Percentiles rank a stretch among this genome's conserved stretches.
phyloP scores from a whole-genome alignment of 2,888 invertebrate species.

The Luperina nickerlii region DNA sequence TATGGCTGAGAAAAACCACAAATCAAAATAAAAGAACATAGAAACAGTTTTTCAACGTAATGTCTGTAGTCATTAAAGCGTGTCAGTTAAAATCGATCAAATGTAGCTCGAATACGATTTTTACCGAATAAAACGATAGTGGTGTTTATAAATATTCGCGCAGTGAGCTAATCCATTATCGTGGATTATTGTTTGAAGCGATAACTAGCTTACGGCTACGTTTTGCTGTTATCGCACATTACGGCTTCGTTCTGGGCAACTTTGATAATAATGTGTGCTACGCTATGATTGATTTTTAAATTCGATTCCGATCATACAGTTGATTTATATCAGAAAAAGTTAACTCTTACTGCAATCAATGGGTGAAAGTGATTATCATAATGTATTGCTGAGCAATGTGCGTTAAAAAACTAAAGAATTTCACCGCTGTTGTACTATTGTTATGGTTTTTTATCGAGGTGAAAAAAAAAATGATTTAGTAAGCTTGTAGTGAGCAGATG shows the following conservation, averaged over 20 bases:
- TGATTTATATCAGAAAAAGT: slow-evolving; percentile 62
- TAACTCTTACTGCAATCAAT: slow-evolving; percentile 57
- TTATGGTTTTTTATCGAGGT: slow-evolving; percentile 57
- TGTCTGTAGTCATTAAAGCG: slow-evolving; percentile 68
- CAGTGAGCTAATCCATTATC: slow-evolving; percentile 88
- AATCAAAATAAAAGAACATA: slow-evolving; percentile 52
- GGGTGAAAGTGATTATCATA: slow-evolving; percentile 68
- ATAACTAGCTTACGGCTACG: slow-evolving; percentile 82
- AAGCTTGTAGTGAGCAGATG: slow-evolving; percentile 58
- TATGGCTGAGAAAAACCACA: slow-evolving; percentile 42
- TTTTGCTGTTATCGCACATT: slow-evolving; percentile 72
- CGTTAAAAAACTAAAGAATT: slow-evolving; percentile 64
- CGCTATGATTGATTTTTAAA: slow-evolving; percentile 75
- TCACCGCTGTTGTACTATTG: slow-evolving; percentile 62
- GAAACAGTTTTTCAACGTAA: slow-evolving; percentile 57
- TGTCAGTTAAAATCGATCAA: slow-evolving; percentile 75
- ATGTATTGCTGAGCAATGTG: slow-evolving; percentile 59
- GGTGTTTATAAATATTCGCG: slow-evolving; percentile 87
- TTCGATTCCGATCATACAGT: slow-evolving; percentile 66
- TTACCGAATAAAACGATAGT: slow-evolving; percentile 81
- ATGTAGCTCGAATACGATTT: slow-evolving; percentile 76
- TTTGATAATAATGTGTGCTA: slow-evolving; percentile 70
- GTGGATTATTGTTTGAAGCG: slow-evolving; percentile 86
- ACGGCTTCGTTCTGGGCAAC: slow-evolving; percentile 63
- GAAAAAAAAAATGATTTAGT: slow-evolving; percentile 59